Evolutionary conservation across 2,797 vertebrate genomes (phyloP).

Genomic region (Orestias chungarensis): DNA sequence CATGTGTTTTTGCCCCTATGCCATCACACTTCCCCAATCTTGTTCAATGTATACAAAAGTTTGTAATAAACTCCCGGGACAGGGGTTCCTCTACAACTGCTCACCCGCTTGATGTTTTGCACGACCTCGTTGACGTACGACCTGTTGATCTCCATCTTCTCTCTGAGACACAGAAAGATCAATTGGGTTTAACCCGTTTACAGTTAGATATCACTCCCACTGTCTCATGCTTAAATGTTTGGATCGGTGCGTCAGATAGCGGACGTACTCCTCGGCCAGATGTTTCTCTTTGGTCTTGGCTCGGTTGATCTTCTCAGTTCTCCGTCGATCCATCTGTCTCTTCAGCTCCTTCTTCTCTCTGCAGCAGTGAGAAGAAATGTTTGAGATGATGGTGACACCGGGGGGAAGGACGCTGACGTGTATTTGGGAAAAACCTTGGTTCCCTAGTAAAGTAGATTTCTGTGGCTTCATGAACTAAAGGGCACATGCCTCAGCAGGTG

Average conservation of each 20-base stretch:
- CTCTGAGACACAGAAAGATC: conserved; percentile 77
- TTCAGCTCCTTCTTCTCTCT: conserved; percentile 98
- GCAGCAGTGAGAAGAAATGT: conserved; percentile 27
- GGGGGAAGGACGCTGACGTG: too few species aligned
- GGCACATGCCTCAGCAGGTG: too few species aligned
- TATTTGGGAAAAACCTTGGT: too few species aligned
- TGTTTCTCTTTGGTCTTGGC: conserved; percentile 98
- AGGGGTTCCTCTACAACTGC: conserved; percentile 30
- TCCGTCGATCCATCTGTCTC: conserved; percentile 98
- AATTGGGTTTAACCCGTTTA: not conserved
- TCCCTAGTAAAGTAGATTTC: too few species aligned
- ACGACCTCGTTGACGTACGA: conserved; percentile 98
- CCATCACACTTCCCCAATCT: not conserved
- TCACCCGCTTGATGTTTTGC: conserved; percentile 96
- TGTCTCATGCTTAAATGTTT: not conserved
- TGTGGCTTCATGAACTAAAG: too few species aligned
- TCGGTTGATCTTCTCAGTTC: conserved; percentile 96
- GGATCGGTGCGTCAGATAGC: conserved; percentile 1
- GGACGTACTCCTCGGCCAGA: conserved; percentile 91
- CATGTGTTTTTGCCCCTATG: not conserved
- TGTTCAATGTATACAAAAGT: not conserved
- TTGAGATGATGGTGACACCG: not conserved
- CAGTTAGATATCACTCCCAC: conserved; percentile 2
- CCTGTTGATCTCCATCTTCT: conserved; percentile 98
- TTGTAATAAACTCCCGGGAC: not conserved